phyloP scores from a whole-genome alignment of 2,888 invertebrate species.

The Xestia rhomboidea region DNA sequence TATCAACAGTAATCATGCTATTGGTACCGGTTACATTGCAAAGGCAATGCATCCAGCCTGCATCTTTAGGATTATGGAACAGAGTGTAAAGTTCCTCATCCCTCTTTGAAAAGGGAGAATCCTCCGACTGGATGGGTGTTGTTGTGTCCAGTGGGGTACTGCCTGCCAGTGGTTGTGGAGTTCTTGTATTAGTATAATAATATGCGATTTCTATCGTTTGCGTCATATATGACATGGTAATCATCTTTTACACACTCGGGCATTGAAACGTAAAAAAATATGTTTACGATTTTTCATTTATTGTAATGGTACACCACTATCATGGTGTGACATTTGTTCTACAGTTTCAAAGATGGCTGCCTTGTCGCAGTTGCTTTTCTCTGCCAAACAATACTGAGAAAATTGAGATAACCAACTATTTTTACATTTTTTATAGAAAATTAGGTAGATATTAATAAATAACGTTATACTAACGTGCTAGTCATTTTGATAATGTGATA shows the following conservation, averaged over 20 bases:
- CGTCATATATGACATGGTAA: not conserved
- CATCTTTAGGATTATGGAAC: not conserved
- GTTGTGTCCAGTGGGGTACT: too few species aligned
- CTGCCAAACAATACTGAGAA: conserved; percentile 89
- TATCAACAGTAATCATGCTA: too few species aligned
- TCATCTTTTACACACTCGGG: not conserved
- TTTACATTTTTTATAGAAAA: conserved; percentile 76
- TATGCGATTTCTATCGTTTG: too few species aligned
- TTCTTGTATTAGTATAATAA: too few species aligned
- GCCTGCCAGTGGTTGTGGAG: too few species aligned
- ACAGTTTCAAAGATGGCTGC: conserved; percentile 89
- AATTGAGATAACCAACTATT: conserved; percentile 83
- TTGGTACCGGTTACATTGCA: too few species aligned
- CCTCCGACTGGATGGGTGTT: too few species aligned
- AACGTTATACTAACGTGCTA: conserved; percentile 76
- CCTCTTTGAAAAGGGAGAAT: too few species aligned
- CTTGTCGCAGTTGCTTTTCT: conserved; percentile 90
- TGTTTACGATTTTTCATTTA: conserved; percentile 44
- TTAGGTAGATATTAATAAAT: conserved; percentile 70
- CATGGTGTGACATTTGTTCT: conserved; percentile 75
- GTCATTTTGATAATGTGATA: conserved; percentile 89
- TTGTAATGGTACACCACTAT: conserved; percentile 60
- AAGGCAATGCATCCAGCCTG: too few species aligned
- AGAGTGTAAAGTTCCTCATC: not conserved
- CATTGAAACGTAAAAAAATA: conserved; percentile 20